Percentiles rank a stretch among this genome's conserved stretches.
Evolutionary conservation across 2,113 vertebrate genomes (phyloP).

Genomic region (Pan troglodytes): NHGRI_mPanTro3-v2.1_pri NC_072402.2:13472001-13472500

Average conservation of each 20-base stretch:
- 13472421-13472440: not conserved
- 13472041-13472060: not conserved
- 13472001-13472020: not conserved
- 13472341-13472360: not conserved
- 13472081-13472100: not conserved
- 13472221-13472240: not conserved
- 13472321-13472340: not conserved
- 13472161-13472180: not conserved
- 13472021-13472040: not conserved
- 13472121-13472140: not conserved
- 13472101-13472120: not conserved
- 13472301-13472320: not conserved
- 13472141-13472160: not conserved
- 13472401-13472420: not conserved
- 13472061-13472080: not conserved
- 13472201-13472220: not conserved
- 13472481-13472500: not conserved
- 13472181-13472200: not conserved
- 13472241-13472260: not conserved
- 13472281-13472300: not conserved
- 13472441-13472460: not conserved
- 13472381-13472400: not conserved
- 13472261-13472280: not conserved
- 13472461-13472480: not conserved
- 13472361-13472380: not conserved